These are phyloP conservation scores for Neuroterus valhalla DNA, from an alignment of 1,140 invertebrate genomes.

Conservation along the genomic window DNA sequence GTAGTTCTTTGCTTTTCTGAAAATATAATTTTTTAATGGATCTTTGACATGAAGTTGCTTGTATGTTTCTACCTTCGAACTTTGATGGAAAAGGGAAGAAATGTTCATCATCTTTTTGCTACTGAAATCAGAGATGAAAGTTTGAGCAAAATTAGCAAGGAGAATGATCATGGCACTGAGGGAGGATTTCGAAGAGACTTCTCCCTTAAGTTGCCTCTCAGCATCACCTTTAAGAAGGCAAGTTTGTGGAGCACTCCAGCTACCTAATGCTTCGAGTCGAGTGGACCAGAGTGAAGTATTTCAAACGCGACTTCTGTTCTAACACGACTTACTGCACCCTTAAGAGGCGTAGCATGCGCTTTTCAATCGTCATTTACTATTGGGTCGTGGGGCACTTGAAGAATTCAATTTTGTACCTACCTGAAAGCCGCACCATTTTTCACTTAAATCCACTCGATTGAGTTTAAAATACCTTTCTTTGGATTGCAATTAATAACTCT, in stretches of 20 bases:
- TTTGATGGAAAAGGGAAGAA: neutral
- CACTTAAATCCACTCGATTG: neutral
- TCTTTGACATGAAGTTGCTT: no score
- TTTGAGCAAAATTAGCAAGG: neutral
- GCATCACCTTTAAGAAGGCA: conserved; percentile 29
- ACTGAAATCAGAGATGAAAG: neutral
- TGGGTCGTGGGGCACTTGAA: neutral
- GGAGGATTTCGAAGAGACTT: conserved; percentile 2
- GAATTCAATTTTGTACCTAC: neutral
- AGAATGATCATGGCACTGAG: conserved; percentile 9
- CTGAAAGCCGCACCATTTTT: neutral
- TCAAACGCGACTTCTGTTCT: conserved; percentile 28
- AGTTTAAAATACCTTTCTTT: neutral
- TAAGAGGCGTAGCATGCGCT: conserved; percentile 25
- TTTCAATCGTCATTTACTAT: conserved; percentile 30
- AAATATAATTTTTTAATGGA: no score
- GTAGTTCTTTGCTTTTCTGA: no score
- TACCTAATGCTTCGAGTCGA: conserved; percentile 27
- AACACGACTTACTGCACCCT: conserved; percentile 29
- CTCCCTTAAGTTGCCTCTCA: conserved; percentile 12
- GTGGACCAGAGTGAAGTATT: conserved; percentile 27
- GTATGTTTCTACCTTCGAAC: neutral
- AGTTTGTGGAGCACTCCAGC: conserved; percentile 27
- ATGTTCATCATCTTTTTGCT: neutral
- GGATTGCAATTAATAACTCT: neutral